Base-by-base conservation (phyloP, 2,888 invertebrate species). In the Terebella lapidaria region DNA sequence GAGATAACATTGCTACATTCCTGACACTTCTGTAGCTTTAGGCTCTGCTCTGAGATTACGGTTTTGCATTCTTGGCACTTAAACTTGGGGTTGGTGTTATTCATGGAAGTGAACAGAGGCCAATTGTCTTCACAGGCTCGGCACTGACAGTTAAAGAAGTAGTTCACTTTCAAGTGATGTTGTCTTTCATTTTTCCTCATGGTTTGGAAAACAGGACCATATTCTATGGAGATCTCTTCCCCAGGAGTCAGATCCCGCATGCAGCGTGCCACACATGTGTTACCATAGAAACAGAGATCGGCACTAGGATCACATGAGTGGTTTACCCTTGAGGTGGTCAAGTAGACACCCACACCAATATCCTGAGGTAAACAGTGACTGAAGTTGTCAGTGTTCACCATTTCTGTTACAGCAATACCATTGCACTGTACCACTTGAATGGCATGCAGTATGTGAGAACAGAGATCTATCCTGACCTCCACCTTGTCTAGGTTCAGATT, bases 381-480 rank as follows among this genome's bases (percentile, higher is more conserved):
- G 42, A 35, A 55, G 18, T 29, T 5, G 4, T 18, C 20, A 4
- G n/a, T n/a, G 4, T 5, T 35, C 24, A 10, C 4, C 55, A 55
- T 55, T 15, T 35, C 35, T 29, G 55, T 20, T 5, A 55, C 5
- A 5, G 10, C 10, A 18, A 35, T 29, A 20, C 35, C 29, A 22
- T 55, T 55, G 22, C 35, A 55, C 24, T 55, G 55, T 4, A 55
- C 5, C 20, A 55, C 24, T 35, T 55, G 55, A 3, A 55, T 10
- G 4, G 10, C 18, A 35, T 55, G 55, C 4, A 55, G 42, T n/a
- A 55, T 3, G 10, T 5, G 5, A 5, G 10, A 22, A 5, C 26
- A 25, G 4, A 25, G 24, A 20, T 5, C 5, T n/a, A n/a, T n/a
- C n/a, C n/a, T n/a, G n/a, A n/a, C n/a, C n/a, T 35, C 42, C 42